Percentiles rank a stretch among this genome's conserved stretches.
These are phyloP conservation scores for Virgularia gustaviana DNA, from an alignment of 92 coral and sea anemone species.

Conservation along the genomic window DNA sequence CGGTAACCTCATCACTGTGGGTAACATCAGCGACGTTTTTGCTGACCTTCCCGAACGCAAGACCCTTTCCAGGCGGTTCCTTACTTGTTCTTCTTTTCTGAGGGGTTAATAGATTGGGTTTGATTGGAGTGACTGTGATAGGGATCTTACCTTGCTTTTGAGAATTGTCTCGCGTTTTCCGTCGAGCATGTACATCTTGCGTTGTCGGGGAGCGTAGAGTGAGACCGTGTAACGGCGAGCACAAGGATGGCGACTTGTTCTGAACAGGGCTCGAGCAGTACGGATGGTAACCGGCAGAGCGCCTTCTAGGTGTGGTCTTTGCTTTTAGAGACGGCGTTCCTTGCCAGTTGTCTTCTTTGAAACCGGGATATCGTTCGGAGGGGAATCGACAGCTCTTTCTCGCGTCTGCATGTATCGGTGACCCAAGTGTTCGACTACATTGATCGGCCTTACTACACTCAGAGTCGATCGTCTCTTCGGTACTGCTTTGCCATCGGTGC, in stretches of 20 bases:
- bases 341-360: neutral
- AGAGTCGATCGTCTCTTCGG: too few relatives aligned
- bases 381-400: too few relatives aligned
- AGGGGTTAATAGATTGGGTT: too few relatives aligned
- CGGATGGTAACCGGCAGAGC: slow-evolving; percentile 1
- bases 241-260: neutral
- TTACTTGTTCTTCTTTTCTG: neutral
- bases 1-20: neutral
- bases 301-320: slow-evolving; percentile 6
- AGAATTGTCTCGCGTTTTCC: neutral
- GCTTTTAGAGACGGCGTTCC: neutral
- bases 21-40: neutral
- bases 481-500: too few relatives aligned
- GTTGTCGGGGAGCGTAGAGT: neutral
- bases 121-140: too few relatives aligned
- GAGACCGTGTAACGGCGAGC: slow-evolving; percentile 21
- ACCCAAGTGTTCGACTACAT: too few relatives aligned
- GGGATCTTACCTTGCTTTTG: neutral
- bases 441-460: too few relatives aligned
- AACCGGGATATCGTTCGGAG: too few relatives aligned
- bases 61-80: too few relatives aligned
- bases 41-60: neutral
- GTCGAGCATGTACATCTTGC: too few relatives aligned
- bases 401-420: too few relatives aligned
- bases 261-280: neutral